A percentile compares a stretch with the other conserved stretches of the same genome.
phyloP scores from a whole-genome alignment of 2,113 vertebrate species.

The Myotis davidii region DNA sequence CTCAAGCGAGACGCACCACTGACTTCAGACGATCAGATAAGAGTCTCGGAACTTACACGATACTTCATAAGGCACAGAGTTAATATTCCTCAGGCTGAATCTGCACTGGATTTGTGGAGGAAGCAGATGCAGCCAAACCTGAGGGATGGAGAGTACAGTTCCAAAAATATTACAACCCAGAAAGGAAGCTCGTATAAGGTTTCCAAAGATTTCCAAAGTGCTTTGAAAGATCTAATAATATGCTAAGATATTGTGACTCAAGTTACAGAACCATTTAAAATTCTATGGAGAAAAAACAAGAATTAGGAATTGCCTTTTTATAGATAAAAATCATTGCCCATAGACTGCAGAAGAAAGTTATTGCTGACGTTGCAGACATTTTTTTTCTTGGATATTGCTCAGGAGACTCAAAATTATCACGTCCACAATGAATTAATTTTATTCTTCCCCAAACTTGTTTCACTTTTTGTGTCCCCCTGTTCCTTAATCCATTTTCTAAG shows the following conservation, averaged over 20 bases:
- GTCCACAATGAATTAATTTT: background rate
- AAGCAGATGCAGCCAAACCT: conserved; percentile 62
- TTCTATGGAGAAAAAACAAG: background rate
- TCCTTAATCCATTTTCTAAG: background rate
- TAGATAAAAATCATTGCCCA: background rate
- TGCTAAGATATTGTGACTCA: background rate
- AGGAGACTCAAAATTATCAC: background rate
- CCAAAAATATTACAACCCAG: conserved; percentile 17
- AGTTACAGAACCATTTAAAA: background rate
- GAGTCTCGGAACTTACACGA: background rate
- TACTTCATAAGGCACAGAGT: conserved; percentile 35
- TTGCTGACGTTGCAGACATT: background rate
- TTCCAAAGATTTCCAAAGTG: conserved; percentile 23
- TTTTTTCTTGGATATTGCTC: background rate
- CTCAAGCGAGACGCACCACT: conserved; percentile 54
- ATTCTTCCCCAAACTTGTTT: background rate
- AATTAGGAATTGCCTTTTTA: background rate
- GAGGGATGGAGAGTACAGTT: conserved; percentile 42
- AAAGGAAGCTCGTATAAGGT: conserved; percentile 67
- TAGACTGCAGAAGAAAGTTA: background rate
- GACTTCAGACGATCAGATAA: conserved; percentile 51
- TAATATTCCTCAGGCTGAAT: conserved; percentile 26
- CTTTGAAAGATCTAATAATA: conserved; percentile 21
- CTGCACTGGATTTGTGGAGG: conserved; percentile 29
- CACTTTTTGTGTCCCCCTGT: background rate